Base-by-base conservation (phyloP, 2,888 invertebrate species). In the Allacma fusca region DNA sequence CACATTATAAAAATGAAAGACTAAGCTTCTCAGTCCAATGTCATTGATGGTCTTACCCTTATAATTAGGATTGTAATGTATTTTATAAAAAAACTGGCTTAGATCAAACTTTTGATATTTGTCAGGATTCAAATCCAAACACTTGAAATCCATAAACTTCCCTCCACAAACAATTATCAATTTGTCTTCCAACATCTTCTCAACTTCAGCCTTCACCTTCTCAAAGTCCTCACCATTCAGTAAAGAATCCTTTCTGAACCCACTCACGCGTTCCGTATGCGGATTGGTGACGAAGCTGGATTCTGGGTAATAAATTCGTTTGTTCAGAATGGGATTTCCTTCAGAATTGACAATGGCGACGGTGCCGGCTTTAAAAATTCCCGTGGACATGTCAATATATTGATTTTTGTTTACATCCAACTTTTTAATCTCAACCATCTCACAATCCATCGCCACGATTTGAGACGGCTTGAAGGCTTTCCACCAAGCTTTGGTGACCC, bases 131-230 rank as follows among this genome's bases (percentile, higher is more conserved):
- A 59, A 13, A 13, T 13, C 5, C 9, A 59, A n/a, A 23, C 12
- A 19, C 23, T 23, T 19, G 59, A 13, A 59, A 59, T 59, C 59
- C 5, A 13, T 59, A n/a, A n/a, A n/a, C 19, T n/a, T n/a, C 23
- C 59, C 59, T 59, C 59, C 59, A 23, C 59, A 59, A 13, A n/a
- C 19, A n/a, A 59, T 59, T 5, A 59, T n/a, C 59, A 59, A n/a
- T 59, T 59, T 59, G 23, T 59, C 23, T 59, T 59, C 12, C 7
- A 59, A n/a, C 59, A 59, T 13, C 5, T 59, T n/a, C 12, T 13
- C 5, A 7, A 59, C 59, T 59, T 59, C 59, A 13, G 7, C 7
- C 7, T n/a, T 7, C 5, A 59, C 59, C 19, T 59, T n/a, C 7
- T 59, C 59, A 23, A 59, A 59, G 12, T 7, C 12, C 7, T n/a